Evolutionary conservation across 2,113 vertebrate species (phyloP), one percentile per base, ranked within the genome.

Genomic region (Pao palembangensis): DNA sequence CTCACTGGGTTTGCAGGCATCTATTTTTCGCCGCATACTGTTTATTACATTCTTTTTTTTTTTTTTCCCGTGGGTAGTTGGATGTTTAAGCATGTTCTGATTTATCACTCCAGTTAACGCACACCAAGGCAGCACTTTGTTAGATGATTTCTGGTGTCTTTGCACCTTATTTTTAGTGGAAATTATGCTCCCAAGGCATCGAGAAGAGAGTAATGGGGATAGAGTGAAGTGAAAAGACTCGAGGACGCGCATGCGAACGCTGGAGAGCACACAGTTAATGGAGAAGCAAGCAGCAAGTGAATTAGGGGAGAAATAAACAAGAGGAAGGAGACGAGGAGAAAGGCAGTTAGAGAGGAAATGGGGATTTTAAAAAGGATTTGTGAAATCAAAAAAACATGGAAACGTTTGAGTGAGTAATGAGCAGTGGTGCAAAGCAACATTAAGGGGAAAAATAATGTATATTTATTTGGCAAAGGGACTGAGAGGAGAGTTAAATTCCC

Each of bases 71-170:
- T 43, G 20, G 28, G 10, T 17, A 44, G 52, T 56, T 55, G 41
- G 62, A 55, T 59, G 41, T 58, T 55, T 20, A 34, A 72, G 62
- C 19, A 4, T 47, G 68, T 59, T 63, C 60, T 52, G 60, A 83
- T 79, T 75, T 64, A 74, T 76, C 6, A 51, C 14, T 38, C 47
- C 16, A 63, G 67, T 70, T 66, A 73, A 71, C 67, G 55, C 64
- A 50, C 57, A 51, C 41, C 64, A 34, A 65, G 38, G 3, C 19
- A 43, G n/a, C 66, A 47, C 57, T 61, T 62, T 43, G 15, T 21
- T 23, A n/a, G 49, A 69, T 57, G 61, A 73, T 60, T 53, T 69
- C 52, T 61, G 51, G 44, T 49, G 51, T 60, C 21, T 64, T 66
- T 80, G 68, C 51, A 55, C 56, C 34, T 67, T 42, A 46, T 61